Evolutionary conservation across 2,797 vertebrate species (phyloP).

Genomic region (Sphenodon punctatus): DNA sequence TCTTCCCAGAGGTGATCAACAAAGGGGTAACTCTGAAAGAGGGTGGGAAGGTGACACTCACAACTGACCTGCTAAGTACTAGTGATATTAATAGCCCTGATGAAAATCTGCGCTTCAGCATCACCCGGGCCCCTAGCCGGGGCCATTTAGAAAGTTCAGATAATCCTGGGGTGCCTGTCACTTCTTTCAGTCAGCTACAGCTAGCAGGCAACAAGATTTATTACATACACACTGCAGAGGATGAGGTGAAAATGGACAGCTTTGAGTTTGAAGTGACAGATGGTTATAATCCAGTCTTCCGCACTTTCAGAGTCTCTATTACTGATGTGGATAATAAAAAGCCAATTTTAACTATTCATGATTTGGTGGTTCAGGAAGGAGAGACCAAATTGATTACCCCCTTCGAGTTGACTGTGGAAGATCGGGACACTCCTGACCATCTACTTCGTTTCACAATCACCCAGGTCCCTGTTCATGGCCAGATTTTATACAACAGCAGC

Average conservation of each 20-base stretch:
- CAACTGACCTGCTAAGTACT: constrained; percentile 87
- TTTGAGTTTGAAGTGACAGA: constrained; percentile 90
- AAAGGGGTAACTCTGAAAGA: constrained; percentile 88
- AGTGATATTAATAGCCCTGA: constrained; percentile 87
- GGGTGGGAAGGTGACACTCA: constrained; percentile 84
- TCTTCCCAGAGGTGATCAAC: constrained; percentile 87
- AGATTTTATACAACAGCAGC: constrained; percentile 84
- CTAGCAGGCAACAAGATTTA: constrained; percentile 88
- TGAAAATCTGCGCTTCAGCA: constrained; percentile 84
- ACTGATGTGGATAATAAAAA: constrained; percentile 89
- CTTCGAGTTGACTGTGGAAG: constrained; percentile 87
- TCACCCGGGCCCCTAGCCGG: constrained; percentile 81
- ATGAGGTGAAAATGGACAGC: constrained; percentile 88
- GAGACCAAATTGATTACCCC: constrained; percentile 85
- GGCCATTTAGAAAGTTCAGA: constrained; percentile 87
- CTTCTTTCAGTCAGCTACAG: constrained; percentile 86
- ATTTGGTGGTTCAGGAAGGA: constrained; percentile 82
- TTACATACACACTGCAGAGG: constrained; percentile 85
- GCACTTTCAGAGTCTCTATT: constrained; percentile 86
- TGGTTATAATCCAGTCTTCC: constrained; percentile 84
- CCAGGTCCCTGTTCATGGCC: constrained; percentile 85
- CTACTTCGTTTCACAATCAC: constrained; percentile 83
- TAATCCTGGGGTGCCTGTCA: constrained; percentile 81
- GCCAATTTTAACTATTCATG: constrained; percentile 83
- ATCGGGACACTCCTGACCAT: constrained; percentile 83